Evolutionary conservation across 2,797 vertebrate genomes (phyloP).

Genomic region (Cyprinodon diabolis): DNA sequence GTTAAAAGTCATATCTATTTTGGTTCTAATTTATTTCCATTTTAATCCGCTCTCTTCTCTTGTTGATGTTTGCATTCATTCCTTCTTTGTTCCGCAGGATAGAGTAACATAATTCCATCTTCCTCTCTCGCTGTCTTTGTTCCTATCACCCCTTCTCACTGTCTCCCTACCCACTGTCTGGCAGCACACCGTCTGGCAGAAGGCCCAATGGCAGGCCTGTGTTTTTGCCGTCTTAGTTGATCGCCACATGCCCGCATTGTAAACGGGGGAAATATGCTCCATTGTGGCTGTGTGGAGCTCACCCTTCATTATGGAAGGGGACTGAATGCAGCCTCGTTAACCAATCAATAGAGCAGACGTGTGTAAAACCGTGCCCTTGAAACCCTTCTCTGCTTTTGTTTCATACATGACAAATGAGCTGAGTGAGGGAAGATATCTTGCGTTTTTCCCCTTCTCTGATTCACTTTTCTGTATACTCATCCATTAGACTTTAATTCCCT

Average conservation of each 20-base stretch:
- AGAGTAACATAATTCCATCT: constrained; percentile 28
- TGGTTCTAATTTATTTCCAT: constrained; percentile 17
- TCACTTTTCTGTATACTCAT: constrained; percentile 50
- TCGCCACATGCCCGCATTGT: constrained; percentile 68
- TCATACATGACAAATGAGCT: constrained; percentile 73
- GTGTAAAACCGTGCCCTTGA: constrained; percentile 77
- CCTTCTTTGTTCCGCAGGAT: constrained; percentile 9
- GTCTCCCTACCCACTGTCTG: constrained; percentile 45
- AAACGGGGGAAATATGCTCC: constrained; percentile 75
- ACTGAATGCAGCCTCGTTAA: constrained; percentile 79
- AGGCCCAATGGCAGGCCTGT: constrained; percentile 63
- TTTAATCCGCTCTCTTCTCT: constrained; percentile 15
- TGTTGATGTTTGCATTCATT: constrained; percentile 17
- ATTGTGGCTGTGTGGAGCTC: constrained; percentile 72
- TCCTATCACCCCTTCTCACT: constrained; percentile 35
- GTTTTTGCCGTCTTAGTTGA: constrained; percentile 54
- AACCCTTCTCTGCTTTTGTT: constrained; percentile 73
- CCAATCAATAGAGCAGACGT: constrained; percentile 81
- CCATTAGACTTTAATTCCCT: constrained; percentile 47
- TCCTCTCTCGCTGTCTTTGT: constrained; percentile 36
- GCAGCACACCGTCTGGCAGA: constrained; percentile 55
- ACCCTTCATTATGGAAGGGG: constrained; percentile 71
- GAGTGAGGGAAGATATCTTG: constrained; percentile 60
- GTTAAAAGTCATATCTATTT: constrained; percentile 32
- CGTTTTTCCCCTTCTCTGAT: neutral